Evolutionary conservation across 2,888 invertebrate genomes (phyloP).

Genomic region (Dastarcus helophoroides): DNA sequence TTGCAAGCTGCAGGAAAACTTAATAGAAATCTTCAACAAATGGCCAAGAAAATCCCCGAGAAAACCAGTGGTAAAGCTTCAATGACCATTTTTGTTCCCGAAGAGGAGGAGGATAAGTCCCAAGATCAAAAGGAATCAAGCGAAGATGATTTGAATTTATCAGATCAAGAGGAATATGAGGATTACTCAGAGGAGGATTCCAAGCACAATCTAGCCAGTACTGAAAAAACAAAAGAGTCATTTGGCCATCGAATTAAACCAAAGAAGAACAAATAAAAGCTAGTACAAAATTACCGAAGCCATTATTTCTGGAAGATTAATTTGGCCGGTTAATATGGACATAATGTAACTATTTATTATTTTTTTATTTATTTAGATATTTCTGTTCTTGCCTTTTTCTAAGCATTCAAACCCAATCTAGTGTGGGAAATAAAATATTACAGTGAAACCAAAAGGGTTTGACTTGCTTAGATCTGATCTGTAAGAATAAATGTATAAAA

Average conservation of each 20-base stretch:
- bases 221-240: conserved; percentile 5
- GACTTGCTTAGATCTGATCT: too few relatives aligned
- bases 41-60: conserved; percentile 28
- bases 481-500: too few relatives aligned
- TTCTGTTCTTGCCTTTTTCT: too few relatives aligned
- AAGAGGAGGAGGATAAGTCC: conserved; percentile 23
- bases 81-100: conserved; percentile 43
- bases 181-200: conserved; percentile 9
- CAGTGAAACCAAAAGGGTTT: too few relatives aligned
- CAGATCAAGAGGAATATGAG: conserved; percentile 26
- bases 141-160: conserved; percentile 14
- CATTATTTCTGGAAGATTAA: too few relatives aligned
- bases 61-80: conserved; percentile 36
- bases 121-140: conserved; percentile 11
- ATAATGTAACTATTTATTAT: too few relatives aligned
- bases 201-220: conserved; percentile 3
- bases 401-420: too few relatives aligned
- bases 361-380: too few relatives aligned
- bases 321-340: too few relatives aligned
- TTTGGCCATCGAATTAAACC: conserved; percentile 24
- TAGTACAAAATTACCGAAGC: too few relatives aligned
- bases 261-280: too few relatives aligned
- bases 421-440: too few relatives aligned
- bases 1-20: conserved; percentile 46
- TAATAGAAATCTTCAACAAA: conserved; percentile 33